Conservation (phyloP, 2,113 vertebrate genomes). For the Centrocercus urophasianus region DNA sequence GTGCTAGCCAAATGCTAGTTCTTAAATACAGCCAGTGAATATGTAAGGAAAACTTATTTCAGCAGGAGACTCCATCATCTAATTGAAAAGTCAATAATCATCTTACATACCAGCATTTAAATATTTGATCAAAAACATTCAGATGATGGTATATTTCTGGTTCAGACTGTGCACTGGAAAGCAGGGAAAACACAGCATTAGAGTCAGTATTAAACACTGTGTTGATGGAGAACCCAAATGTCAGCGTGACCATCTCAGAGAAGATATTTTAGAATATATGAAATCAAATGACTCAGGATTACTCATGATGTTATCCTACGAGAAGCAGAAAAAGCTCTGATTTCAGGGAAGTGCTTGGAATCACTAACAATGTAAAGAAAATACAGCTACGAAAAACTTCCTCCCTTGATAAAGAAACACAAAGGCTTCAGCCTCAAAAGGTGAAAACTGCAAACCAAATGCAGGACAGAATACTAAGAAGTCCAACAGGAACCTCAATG, state of each 20-base stretch:
- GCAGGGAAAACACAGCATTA: constrained; percentile 5
- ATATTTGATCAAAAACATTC: not conserved
- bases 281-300: constrained; percentile 66
- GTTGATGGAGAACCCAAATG: constrained; percentile 58
- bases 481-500: not conserved
- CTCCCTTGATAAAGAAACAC: not conserved
- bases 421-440: not conserved
- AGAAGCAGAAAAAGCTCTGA: constrained; percentile 5
- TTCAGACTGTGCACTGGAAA: not conserved
- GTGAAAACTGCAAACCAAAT: not conserved
- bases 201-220: not conserved
- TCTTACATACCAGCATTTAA: not conserved
- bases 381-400: not conserved
- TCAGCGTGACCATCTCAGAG: constrained; percentile 60
- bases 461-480: not conserved
- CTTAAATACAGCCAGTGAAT: constrained; percentile 48
- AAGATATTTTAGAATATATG: constrained; percentile 49
- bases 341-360: not conserved
- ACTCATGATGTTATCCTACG: constrained; percentile 28
- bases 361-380: constrained; percentile 22
- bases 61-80: constrained; percentile 2
- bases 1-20: constrained; percentile 49
- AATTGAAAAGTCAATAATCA: constrained; percentile 38
- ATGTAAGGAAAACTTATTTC: constrained; percentile 46
- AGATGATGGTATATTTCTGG: not conserved